Evolutionary conservation across 2,888 invertebrate genomes (phyloP).

Genomic region (Sepioteuthis lessoniana): DNA sequence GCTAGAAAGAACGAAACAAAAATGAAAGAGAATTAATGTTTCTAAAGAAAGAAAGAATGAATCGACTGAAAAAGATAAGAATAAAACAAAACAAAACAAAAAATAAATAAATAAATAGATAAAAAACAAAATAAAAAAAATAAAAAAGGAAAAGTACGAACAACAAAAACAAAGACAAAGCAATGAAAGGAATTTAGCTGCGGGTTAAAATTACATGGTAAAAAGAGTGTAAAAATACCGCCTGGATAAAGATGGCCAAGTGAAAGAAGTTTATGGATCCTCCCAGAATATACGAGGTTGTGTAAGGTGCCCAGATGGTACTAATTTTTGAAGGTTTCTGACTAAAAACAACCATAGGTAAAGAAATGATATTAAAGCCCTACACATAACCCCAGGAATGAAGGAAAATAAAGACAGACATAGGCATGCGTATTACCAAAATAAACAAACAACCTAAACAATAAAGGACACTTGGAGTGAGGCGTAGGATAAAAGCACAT

Average conservation of each 20-base stretch:
- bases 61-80: no score
- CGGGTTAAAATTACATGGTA: no score
- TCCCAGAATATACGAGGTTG: background rate
- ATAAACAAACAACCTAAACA: background rate
- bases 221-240: background rate
- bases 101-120: no score
- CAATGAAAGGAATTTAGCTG: no score
- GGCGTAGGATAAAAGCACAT: background rate
- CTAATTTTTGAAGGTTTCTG: background rate
- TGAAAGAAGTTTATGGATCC: background rate
- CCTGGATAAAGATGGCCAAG: background rate
- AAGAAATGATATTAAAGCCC: background rate
- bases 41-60: no score
- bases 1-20: no score
- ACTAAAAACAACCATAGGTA: background rate
- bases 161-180: no score
- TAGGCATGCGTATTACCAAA: background rate
- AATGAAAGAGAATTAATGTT: no score
- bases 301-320: constrained; percentile 15
- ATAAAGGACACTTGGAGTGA: background rate
- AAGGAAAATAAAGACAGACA: background rate
- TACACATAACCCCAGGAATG: background rate
- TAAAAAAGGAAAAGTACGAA: no score
- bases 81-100: no score
- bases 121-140: no score